A percentile compares a stretch with the other conserved stretches of the same genome.
Conservation (phyloP, 2,888 invertebrate genomes). For the Crioceris asparagi region DNA sequence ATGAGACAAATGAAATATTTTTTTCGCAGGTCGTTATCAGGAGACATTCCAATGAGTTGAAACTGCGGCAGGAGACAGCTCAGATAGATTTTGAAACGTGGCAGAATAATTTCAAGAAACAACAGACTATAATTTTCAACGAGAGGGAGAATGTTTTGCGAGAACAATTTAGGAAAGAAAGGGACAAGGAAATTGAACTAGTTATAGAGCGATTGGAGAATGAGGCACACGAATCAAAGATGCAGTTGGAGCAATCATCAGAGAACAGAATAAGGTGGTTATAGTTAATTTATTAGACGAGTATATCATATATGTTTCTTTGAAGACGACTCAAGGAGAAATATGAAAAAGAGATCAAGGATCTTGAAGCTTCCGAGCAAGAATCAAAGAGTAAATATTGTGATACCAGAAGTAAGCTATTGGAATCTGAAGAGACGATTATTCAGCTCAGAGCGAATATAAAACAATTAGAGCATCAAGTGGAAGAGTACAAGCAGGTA, state of each 20-base stretch:
- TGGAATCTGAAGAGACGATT: conserved; percentile 54
- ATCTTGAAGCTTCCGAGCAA: conserved; percentile 55
- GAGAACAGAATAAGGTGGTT: conserved; percentile 39
- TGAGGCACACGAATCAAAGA: conserved; percentile 50
- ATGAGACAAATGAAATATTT: conserved; percentile 1
- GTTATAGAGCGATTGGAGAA: conserved; percentile 59
- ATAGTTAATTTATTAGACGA: conserved; percentile 1
- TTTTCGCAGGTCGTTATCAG: conserved; percentile 31
- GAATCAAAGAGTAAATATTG: conserved; percentile 56
- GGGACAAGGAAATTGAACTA: conserved; percentile 69
- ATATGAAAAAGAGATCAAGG: conserved; percentile 59
- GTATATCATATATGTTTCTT: neutral
- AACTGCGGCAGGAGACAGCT: conserved; percentile 48
- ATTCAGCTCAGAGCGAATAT: conserved; percentile 47
- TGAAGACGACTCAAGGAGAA: conserved; percentile 63
- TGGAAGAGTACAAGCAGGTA: conserved; percentile 54
- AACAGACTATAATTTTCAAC: conserved; percentile 48
- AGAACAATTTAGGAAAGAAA: conserved; percentile 58
- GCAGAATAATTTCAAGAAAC: conserved; percentile 50
- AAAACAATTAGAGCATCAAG: conserved; percentile 55
- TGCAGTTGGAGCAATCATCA: conserved; percentile 50
- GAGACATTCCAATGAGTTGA: conserved; percentile 43
- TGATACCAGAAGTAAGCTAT: conserved; percentile 52
- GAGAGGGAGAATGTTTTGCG: conserved; percentile 58
- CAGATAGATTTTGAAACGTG: conserved; percentile 53